Evolutionary conservation across 2,113 vertebrate species (phyloP).

Genomic region (Bos javanicus): DNA sequence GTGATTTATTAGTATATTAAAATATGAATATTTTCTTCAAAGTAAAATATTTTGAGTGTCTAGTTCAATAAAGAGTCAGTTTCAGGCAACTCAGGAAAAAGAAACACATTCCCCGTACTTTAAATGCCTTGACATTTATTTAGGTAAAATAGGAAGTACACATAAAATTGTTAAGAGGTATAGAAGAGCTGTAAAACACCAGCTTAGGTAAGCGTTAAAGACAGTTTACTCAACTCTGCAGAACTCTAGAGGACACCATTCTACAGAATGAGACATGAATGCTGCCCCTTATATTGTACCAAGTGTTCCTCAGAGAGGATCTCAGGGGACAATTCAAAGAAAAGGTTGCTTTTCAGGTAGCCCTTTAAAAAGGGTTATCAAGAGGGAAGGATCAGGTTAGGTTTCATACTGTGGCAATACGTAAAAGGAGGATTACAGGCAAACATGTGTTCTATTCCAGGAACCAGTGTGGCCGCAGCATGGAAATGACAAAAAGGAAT

Average conservation of each 20-base stretch:
- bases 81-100: not conserved
- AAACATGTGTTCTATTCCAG: not conserved
- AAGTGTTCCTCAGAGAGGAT: not conserved
- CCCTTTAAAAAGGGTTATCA: conserved; percentile 28
- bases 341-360: not conserved
- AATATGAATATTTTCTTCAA: conserved; percentile 4
- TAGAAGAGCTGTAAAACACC: not conserved
- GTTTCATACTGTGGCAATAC: not conserved
- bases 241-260: not conserved
- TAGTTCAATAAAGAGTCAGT: conserved; percentile 10
- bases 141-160: not conserved
- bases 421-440: not conserved
- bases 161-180: not conserved
- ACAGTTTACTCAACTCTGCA: not conserved
- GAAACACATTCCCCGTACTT: not conserved
- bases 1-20: conserved; percentile 4
- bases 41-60: conserved; percentile 16
- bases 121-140: not conserved
- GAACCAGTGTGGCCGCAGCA: not conserved
- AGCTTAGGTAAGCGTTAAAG: not conserved
- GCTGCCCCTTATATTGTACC: not conserved
- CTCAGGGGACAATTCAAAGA: not conserved
- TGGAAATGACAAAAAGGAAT: not conserved
- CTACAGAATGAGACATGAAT: not conserved
- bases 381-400: not conserved